Base-by-base conservation (phyloP, 2,113 vertebrate genomes). In the Canis aureus region DNA sequence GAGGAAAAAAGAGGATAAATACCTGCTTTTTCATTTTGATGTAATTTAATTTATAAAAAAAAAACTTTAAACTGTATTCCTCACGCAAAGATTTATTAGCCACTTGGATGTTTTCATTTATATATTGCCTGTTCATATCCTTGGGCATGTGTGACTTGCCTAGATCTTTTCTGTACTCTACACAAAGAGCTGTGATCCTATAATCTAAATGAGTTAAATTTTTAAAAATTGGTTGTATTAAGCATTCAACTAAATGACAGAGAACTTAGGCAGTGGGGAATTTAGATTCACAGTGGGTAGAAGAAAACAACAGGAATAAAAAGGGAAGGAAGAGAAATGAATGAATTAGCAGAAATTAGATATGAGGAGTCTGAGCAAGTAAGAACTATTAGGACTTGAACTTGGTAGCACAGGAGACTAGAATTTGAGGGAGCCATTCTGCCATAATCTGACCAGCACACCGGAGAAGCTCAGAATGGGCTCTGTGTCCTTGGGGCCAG, bases 11-110 rank as follows among this genome's bases (percentile, higher is more conserved):
- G 49, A 92, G 55, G 84, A 19, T 79, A 86, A 95, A 94, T 91
- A 79, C 25, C 92, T 86, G 64, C 43, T 69, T 96, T 92, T 91
- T 35, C 88, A 89, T 92, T 88, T 94, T 91, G 88, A 91, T 82
- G 13, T 95, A 73, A 85, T 90, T 91, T 91, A 60, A 85, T 78
- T 64, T 92, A 86, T 16, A 88, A 78, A 93, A 32, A 66, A 43
- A 43, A 43, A 43, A 6, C 43, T 95, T 90, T 94, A 32, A 93
- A 53, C 29, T 22, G 78, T 76, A 17, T 89, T 62, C n/a, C 13
- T 89, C 35, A 13, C 12, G 55, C 59, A 20, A 29, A 5, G 66
- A 85, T 69, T 74, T 93, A 60, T 82, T 89, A 79, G n/a, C 22
- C 57, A 66, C 55, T 94, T 94, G 57, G 78, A 74, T 96, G 74